A percentile compares a stretch with the other conserved stretches of the same genome.
These are phyloP conservation scores for Ariolimax columbianus DNA, from an alignment of 2,888 invertebrate genomes.

Conservation along the genomic window DNA sequence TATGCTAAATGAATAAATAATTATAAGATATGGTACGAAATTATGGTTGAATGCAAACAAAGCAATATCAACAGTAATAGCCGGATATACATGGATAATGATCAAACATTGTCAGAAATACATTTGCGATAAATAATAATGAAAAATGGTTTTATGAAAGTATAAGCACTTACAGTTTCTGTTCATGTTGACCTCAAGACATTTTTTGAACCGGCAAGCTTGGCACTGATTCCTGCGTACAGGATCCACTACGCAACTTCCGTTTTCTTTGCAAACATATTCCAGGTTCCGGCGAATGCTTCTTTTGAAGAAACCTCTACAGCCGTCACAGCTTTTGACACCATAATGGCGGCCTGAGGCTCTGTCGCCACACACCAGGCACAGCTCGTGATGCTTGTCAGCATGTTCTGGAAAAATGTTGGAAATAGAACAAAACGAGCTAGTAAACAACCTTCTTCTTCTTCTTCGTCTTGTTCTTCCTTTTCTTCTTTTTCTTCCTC, in stretches of 20 bases:
- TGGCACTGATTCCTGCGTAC: conserved; percentile 95
- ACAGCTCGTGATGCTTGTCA: conserved; percentile 79
- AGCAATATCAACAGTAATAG: no score
- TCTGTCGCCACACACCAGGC: conserved; percentile 80
- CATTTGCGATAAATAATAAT: no score
- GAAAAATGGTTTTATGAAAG: no score
- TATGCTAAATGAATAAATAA: no score
- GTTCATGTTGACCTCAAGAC: conserved; percentile 94
- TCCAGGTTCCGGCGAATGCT: conserved; percentile 89
- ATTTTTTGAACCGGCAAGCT: conserved; percentile 94
- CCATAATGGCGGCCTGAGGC: conserved; percentile 80
- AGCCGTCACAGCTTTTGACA: conserved; percentile 81
- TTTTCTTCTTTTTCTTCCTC: no score
- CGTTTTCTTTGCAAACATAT: conserved; percentile 94
- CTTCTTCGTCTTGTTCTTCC: no score
- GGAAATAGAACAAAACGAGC: no score
- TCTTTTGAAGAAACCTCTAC: conserved; percentile 94
- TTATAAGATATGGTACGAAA: no score
- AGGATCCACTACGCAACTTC: conserved; percentile 92
- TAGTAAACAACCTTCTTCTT: no score
- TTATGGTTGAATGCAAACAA: no score
- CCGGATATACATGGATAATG: no score
- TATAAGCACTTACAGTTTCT: conserved; percentile 86
- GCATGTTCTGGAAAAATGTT: conserved; percentile 34
- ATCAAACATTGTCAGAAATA: no score